phyloP scores from a whole-genome alignment of 2,888 invertebrate genomes.

The Lapara coniferarum region DNA sequence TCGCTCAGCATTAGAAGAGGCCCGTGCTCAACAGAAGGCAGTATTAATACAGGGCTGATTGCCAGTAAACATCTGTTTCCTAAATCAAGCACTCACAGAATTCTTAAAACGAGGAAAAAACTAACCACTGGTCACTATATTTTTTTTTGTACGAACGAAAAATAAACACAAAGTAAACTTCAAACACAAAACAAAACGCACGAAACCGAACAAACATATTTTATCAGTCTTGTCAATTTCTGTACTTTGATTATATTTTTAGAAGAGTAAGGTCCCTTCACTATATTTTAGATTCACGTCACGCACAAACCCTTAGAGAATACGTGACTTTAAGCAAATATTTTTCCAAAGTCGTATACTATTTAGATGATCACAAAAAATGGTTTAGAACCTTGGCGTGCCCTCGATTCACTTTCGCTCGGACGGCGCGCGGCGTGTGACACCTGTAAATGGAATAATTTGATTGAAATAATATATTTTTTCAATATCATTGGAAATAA shows the following conservation, averaged over 20 bases:
- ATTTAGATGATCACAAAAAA: conserved; percentile 55
- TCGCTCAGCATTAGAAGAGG: too few species aligned
- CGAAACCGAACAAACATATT: conserved; percentile 3
- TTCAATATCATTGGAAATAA: too few species aligned
- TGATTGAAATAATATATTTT: background rate
- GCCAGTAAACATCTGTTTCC: too few species aligned
- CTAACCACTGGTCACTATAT: too few species aligned
- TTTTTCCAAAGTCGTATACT: conserved; percentile 40
- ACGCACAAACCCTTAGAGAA: conserved; percentile 49
- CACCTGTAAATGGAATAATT: conserved; percentile 27
- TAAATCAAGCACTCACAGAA: too few species aligned
- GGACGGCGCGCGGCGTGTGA: conserved; percentile 21
- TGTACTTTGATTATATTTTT: conserved; percentile 26
- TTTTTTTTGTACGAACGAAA: background rate
- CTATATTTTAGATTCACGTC: conserved; percentile 47
- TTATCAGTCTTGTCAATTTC: conserved; percentile 27
- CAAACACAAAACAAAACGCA: conserved; percentile 3
- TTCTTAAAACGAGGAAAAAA: too few species aligned
- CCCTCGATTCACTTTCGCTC: conserved; percentile 61
- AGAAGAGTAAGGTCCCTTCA: conserved; percentile 10
- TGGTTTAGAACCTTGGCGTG: conserved; percentile 47
- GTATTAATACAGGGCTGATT: too few species aligned
- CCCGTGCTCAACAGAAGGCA: too few species aligned
- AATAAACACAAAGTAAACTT: conserved; percentile 4
- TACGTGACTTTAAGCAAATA: conserved; percentile 52